These are phyloP conservation scores for Athetis lepigone DNA, from an alignment of 2,888 invertebrate genomes.

Conservation along the genomic window DNA sequence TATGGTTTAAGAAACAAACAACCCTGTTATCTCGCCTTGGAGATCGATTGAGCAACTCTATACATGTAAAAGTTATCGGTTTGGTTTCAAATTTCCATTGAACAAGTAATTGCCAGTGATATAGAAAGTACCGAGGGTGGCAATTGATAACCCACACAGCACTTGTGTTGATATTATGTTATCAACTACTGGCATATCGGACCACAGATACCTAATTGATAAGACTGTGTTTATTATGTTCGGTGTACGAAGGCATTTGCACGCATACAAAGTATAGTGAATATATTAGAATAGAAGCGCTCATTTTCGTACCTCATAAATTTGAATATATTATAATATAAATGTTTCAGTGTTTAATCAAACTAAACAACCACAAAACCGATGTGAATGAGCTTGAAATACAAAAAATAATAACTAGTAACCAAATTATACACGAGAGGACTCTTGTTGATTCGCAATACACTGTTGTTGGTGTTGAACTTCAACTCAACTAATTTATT, in stretches of 20 bases:
- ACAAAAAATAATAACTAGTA: slow-evolving; percentile 30
- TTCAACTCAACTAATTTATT: no score
- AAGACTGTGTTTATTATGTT: slow-evolving; percentile 71
- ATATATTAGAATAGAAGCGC: slow-evolving; percentile 23
- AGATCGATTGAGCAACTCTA: slow-evolving; percentile 64
- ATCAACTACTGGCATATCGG: slow-evolving; percentile 74
- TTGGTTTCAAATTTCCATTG: slow-evolving; percentile 39
- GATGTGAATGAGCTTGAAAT: slow-evolving; percentile 29
- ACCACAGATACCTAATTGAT: slow-evolving; percentile 72
- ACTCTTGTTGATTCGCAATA: no score
- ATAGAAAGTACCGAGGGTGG: slow-evolving; percentile 27
- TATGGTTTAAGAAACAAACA: slow-evolving; percentile 65
- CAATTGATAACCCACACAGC: slow-evolving; percentile 48
- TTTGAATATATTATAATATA: slow-evolving; percentile 19
- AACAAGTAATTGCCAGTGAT: slow-evolving; percentile 58
- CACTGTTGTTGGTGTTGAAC: no score
- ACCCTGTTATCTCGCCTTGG: slow-evolving; percentile 52
- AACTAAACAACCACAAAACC: background rate
- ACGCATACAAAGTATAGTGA: slow-evolving; percentile 47
- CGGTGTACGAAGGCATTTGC: slow-evolving; percentile 62
- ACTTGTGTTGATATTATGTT: slow-evolving; percentile 65
- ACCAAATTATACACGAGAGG: slow-evolving; percentile 24
- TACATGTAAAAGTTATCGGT: slow-evolving; percentile 44
- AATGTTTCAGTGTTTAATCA: slow-evolving; percentile 7
- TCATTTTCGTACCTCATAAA: slow-evolving; percentile 12